phyloP scores from a whole-genome alignment of 2,797 vertebrate species.

The Chelonia mydas region DNA sequence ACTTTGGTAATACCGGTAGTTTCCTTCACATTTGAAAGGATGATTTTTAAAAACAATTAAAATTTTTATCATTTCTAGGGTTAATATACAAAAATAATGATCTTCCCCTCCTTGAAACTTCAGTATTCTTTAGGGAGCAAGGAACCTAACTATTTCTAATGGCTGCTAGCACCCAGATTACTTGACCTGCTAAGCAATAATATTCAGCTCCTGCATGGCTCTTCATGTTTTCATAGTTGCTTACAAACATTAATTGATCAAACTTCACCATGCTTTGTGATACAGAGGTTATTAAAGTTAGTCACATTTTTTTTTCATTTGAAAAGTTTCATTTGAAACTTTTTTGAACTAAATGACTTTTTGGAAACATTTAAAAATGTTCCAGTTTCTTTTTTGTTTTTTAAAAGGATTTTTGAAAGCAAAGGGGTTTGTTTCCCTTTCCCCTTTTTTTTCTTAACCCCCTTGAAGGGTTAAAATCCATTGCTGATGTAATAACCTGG shows the following conservation, averaged over 20 bases:
- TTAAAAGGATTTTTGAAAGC: too few relatives aligned
- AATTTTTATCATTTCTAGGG: conserved; percentile 9
- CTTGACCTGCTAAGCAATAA: conserved; percentile 13
- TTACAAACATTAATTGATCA: conserved; percentile 34
- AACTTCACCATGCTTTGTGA: too few relatives aligned
- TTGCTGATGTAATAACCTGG: too few relatives aligned
- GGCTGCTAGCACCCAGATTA: background rate
- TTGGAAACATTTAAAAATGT: too few relatives aligned
- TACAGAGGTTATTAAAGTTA: too few relatives aligned
- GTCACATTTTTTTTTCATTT: too few relatives aligned
- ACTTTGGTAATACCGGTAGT: background rate
- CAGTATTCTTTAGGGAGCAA: background rate
- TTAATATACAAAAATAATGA: accelerated
- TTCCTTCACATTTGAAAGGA: background rate
- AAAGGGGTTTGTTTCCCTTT: too few relatives aligned
- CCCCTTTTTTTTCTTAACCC: too few relatives aligned
- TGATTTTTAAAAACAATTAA: background rate
- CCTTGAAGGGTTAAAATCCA: too few relatives aligned
- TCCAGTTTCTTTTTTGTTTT: too few relatives aligned
- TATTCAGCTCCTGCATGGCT: conserved; percentile 23
- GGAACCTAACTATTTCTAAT: background rate
- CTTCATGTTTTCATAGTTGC: conserved; percentile 11
- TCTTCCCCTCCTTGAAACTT: background rate
- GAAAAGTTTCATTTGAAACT: too few relatives aligned
- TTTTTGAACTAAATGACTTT: too few relatives aligned